phyloP scores from a whole-genome alignment of 2,888 invertebrate species.

The Idaea dimidiata region DNA sequence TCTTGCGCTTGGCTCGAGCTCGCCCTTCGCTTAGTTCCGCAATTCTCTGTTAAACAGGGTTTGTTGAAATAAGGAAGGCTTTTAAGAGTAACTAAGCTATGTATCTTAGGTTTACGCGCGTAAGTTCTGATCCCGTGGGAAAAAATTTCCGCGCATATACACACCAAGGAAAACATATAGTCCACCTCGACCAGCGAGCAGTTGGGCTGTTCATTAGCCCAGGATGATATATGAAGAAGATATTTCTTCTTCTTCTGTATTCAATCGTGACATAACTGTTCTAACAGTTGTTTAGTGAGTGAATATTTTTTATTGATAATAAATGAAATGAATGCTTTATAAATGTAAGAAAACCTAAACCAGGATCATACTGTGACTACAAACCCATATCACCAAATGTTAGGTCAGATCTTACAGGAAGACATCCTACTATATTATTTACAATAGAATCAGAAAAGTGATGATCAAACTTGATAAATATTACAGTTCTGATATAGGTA shows the following conservation, averaged over 20 bases:
- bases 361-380: background rate
- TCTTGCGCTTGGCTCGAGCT: slow-evolving; percentile 80
- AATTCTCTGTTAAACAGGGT: slow-evolving; percentile 42
- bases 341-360: no score
- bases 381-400: background rate
- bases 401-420: background rate
- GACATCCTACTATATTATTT: background rate
- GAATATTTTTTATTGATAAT: no score
- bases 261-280: no score
- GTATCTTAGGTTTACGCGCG: background rate
- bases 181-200: no score
- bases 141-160: no score
- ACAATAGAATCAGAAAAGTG: slow-evolving; percentile 3
- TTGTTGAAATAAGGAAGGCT: background rate
- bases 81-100: background rate
- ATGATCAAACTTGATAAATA: background rate
- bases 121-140: no score
- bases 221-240: no score
- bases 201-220: no score
- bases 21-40: slow-evolving; percentile 55
- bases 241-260: no score
- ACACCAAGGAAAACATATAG: no score
- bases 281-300: no score
- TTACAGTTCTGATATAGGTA: background rate
- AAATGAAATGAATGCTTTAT: no score